Evolutionary conservation across 2,113 vertebrate genomes (phyloP).

Genomic region (Amphiprion percula): DNA sequence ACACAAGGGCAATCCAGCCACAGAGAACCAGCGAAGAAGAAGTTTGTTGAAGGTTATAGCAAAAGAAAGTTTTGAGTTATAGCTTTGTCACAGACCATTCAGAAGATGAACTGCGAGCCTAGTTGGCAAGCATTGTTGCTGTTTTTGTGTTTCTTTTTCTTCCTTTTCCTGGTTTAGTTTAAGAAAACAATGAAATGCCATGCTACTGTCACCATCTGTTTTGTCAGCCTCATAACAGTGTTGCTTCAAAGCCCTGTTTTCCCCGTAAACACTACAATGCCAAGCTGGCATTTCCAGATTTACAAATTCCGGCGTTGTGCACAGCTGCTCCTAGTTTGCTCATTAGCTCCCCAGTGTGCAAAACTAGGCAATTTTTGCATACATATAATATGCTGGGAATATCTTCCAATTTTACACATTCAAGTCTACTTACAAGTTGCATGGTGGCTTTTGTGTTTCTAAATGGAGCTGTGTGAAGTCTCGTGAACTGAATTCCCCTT

Average conservation of each 20-base stretch:
- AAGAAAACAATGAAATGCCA: neutral
- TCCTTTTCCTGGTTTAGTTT: neutral
- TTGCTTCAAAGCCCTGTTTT: neutral
- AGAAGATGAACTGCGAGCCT: neutral
- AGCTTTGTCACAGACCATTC: neutral
- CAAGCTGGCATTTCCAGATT: too few species aligned
- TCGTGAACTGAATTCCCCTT: too few species aligned
- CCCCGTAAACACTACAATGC: too few species aligned
- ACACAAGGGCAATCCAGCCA: too few species aligned
- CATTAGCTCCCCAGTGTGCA: too few species aligned
- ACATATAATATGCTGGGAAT: too few species aligned
- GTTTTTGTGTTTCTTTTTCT: neutral
- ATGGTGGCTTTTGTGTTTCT: too few species aligned
- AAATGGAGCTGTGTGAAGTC: too few species aligned
- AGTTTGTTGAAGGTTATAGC: neutral
- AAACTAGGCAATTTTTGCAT: too few species aligned
- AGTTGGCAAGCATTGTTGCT: neutral
- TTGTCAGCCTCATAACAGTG: neutral
- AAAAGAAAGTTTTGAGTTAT: neutral
- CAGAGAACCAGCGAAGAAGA: too few species aligned
- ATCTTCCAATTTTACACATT: too few species aligned
- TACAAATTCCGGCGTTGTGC: neutral
- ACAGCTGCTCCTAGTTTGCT: neutral
- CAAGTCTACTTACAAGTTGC: too few species aligned
- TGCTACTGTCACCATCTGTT: neutral